A percentile compares a stretch with the other conserved stretches of the same genome.
Conservation (phyloP, 1,140 invertebrate genomes). For the Hermatobates lingyangjiaoensis region DNA sequence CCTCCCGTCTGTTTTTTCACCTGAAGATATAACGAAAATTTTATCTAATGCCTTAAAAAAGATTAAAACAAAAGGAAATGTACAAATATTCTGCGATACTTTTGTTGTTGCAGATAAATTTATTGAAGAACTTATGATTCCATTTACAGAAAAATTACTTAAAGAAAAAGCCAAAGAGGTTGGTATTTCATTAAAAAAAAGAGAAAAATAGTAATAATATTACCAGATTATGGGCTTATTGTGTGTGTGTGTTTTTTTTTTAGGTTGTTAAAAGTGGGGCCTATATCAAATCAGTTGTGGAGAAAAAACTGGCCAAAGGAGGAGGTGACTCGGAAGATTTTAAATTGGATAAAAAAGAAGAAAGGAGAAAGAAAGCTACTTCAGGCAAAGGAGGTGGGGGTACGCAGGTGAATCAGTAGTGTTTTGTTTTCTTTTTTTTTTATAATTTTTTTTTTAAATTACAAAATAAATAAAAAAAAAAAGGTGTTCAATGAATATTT, state of each 20-base stretch:
- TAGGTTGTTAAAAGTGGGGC: slow-evolving; percentile 19
- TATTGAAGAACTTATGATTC: slow-evolving; percentile 44
- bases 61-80: slow-evolving; percentile 21
- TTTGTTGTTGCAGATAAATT: slow-evolving; percentile 35
- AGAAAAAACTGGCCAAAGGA: slow-evolving; percentile 24
- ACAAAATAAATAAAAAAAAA: too few relatives aligned
- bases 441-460: too few relatives aligned
- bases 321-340: slow-evolving; percentile 27
- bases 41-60: slow-evolving; percentile 41
- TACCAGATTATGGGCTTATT: too few relatives aligned
- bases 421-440: too few relatives aligned
- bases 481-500: too few relatives aligned
- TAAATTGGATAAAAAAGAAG: slow-evolving; percentile 63
- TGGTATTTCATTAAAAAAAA: not conserved
- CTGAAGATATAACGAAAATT: slow-evolving; percentile 52
- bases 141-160: slow-evolving; percentile 39
- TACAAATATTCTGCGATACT: slow-evolving; percentile 27
- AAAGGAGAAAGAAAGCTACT: slow-evolving; percentile 68
- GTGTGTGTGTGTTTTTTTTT: not conserved
- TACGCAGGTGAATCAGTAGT: slow-evolving; percentile 41
- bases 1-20: slow-evolving; percentile 59
- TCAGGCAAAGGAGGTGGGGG: slow-evolving; percentile 75
- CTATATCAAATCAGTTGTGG: slow-evolving; percentile 20
- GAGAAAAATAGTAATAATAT: too few relatives aligned
- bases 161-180: slow-evolving; percentile 49